Conservation (phyloP, 2,113 vertebrate genomes). For the Siniperca knerii region DNA sequence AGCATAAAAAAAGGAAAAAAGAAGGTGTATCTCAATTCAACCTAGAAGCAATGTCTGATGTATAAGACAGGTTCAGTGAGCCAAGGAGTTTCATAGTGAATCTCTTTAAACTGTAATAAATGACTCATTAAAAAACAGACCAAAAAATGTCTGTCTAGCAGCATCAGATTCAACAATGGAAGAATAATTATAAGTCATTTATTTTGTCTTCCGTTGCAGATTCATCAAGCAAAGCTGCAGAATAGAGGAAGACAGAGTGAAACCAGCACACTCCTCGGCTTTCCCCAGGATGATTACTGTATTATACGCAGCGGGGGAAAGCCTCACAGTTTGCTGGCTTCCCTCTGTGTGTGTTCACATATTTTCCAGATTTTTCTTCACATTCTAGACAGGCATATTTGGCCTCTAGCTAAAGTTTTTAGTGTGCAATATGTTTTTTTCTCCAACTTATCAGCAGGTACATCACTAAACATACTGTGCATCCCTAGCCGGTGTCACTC, state of each 20-base stretch:
- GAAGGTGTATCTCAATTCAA: not conserved
- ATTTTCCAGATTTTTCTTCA: not conserved
- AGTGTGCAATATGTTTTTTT: not conserved
- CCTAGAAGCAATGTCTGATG: not conserved
- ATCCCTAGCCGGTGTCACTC: conserved; percentile 28
- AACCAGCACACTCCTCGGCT: conserved; percentile 39
- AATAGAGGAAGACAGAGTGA: conserved; percentile 44
- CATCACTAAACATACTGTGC: conserved; percentile 16
- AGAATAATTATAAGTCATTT: conserved; percentile 43
- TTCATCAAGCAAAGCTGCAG: conserved; percentile 37
- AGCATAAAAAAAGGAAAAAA: not conserved
- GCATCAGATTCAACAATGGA: conserved; percentile 19
- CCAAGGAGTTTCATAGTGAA: not conserved
- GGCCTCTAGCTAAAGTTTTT: conserved; percentile 17
- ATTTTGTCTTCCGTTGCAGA: conserved; percentile 27
- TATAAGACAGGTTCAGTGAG: not conserved
- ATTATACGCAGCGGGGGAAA: conserved; percentile 33
- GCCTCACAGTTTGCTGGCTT: conserved; percentile 38
- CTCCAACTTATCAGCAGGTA: not conserved
- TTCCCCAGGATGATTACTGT: conserved; percentile 53
- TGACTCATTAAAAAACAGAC: not conserved
- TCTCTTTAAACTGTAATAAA: conserved; percentile 1
- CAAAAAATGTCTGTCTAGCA: not conserved
- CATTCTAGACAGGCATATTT: not conserved
- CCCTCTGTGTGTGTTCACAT: conserved; percentile 15